phyloP scores from a whole-genome alignment of 2,888 invertebrate genomes.

The Lordiphosa fenestrarum region DNA sequence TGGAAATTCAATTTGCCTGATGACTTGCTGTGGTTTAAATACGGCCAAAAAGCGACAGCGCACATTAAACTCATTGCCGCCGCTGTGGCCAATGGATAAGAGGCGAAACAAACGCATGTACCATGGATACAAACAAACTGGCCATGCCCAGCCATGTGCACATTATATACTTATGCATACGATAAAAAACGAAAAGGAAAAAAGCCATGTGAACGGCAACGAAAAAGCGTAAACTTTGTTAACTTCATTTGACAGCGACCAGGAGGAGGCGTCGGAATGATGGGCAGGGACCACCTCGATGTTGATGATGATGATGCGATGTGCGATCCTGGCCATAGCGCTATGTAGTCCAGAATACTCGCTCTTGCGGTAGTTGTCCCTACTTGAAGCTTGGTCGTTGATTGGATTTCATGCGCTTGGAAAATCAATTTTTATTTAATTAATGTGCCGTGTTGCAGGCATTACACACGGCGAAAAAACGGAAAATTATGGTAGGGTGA shows the following conservation, averaged over 20 bases:
- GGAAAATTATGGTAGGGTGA: too few species aligned
- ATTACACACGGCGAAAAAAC: slow-evolving; percentile 26
- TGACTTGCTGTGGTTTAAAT: slow-evolving; percentile 75
- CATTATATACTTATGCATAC: slow-evolving; percentile 66
- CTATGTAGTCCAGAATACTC: slow-evolving; percentile 35
- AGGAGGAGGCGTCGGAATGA: slow-evolving; percentile 15
- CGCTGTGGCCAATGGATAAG: slow-evolving; percentile 56
- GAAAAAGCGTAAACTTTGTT: slow-evolving; percentile 65
- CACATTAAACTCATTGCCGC: slow-evolving; percentile 65
- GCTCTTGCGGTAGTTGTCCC: slow-evolving; percentile 36
- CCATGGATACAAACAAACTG: slow-evolving; percentile 20
- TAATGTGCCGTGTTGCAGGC: slow-evolving; percentile 65
- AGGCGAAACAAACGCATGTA: slow-evolving; percentile 30
- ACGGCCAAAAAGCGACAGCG: slow-evolving; percentile 66
- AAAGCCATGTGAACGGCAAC: slow-evolving; percentile 14
- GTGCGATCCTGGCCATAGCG: slow-evolving; percentile 7
- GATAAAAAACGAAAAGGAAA: slow-evolving; percentile 31
- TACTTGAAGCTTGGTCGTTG: slow-evolving; percentile 65
- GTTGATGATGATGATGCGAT: slow-evolving; percentile 10
- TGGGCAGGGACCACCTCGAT: slow-evolving; percentile 3
- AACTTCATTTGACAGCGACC: slow-evolving; percentile 65
- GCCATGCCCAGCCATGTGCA: slow-evolving; percentile 42
- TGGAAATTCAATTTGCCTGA: slow-evolving; percentile 79
- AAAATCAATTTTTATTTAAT: slow-evolving; percentile 72
- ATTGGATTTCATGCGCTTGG: slow-evolving; percentile 70